These are phyloP conservation scores for Hassar affinis DNA, from an alignment of 2,113 vertebrate species.

Conservation along the genomic window DNA sequence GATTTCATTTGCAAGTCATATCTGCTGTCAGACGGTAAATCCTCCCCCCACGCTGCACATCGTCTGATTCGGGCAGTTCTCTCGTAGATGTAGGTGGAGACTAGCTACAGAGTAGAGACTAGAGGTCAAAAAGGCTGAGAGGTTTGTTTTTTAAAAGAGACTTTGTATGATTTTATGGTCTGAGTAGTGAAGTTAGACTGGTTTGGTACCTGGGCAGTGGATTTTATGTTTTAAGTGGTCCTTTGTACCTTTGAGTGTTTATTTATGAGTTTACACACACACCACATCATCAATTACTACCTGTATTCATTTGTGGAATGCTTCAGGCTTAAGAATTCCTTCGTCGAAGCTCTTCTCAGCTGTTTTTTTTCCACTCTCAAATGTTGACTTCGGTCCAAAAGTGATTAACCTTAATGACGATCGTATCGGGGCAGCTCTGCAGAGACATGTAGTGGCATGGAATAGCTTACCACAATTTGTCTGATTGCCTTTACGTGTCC, in stretches of 20 bases:
- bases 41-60: not conserved
- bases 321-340: not conserved
- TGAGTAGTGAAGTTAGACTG: too few relatives aligned
- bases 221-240: too few relatives aligned
- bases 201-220: too few relatives aligned
- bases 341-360: not conserved
- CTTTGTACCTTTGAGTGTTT: too few relatives aligned
- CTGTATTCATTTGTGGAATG: not conserved
- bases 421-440: conserved; percentile 10
- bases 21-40: not conserved
- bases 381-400: not conserved
- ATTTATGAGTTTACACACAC: too few relatives aligned
- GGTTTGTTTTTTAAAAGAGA: too few relatives aligned
- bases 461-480: not conserved
- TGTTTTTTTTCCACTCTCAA: not conserved
- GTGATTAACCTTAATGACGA: conserved; percentile 5
- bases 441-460: not conserved
- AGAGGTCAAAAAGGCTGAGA: too few relatives aligned
- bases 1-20: not conserved
- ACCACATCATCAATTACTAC: too few relatives aligned
- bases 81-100: not conserved
- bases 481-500: not conserved
- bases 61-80: not conserved
- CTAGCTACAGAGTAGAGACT: too few relatives aligned
- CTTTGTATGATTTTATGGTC: too few relatives aligned